Base-by-base conservation (phyloP, 2,888 invertebrate genomes). In the Microplitis deprimator region DNA sequence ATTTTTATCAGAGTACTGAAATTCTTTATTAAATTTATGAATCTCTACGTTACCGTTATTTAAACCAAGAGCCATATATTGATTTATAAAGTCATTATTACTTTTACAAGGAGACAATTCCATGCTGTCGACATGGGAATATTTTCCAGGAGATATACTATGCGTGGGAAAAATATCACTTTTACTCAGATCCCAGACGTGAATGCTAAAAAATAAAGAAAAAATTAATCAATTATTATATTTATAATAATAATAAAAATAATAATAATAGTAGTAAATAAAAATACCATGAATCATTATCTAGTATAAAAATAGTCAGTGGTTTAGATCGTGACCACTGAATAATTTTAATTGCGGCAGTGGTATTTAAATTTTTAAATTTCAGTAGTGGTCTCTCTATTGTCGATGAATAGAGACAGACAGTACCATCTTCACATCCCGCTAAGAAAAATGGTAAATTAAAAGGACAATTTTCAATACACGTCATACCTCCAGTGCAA, bases 321-420 rank as follows among this genome's bases (percentile, higher is more conserved):
- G 92, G 92, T 83, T 90, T 91, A 13, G 91, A 90, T 72, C 87
- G 89, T 0, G 92, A 92, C 92, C 92, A 92, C 82, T 91, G 91
- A 6, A 93, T 83, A 4, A 86, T 83, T 80, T 89, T 90, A 50
- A 92, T 87, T 10, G 85, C 85, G 5, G 84, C 84, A 7, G 79
- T 85, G 80, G 80, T 83, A 50, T 86, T 84, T 68, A 83, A 85
- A 76, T 87, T 86, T 76, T 89, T 87, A 41, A 90, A 79, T 73
- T 86, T 87, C 69, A 90, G 88, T 70, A 92, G 84, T 7, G 92
- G 91, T 78, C 86, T 89, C 73, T 89, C 90, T 62, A 88, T 85
- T 39, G 89, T 87, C 73, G 89, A 87, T 0, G 90, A 90, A 83
- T 91, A 91, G 40, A 93, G 86, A 68, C 90, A 88, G 62, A 92